These are phyloP conservation scores for Apantesis nais DNA, from an alignment of 2,888 invertebrate species.

Conservation along the genomic window DNA sequence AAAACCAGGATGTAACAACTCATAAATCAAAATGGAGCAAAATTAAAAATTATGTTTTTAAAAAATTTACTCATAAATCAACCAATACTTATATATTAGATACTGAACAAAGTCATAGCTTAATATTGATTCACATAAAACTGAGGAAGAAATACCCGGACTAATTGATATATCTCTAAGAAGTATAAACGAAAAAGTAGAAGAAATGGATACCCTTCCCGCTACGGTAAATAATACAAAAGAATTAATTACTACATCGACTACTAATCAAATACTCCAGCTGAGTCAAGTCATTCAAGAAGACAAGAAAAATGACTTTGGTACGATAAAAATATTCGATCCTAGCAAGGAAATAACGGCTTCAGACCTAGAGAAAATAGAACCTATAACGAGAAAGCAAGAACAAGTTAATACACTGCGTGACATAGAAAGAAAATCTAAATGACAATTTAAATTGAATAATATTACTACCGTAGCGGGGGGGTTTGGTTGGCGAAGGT, in stretches of 20 bases:
- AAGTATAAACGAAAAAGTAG: neutral
- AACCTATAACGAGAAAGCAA: neutral
- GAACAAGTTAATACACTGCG: neutral
- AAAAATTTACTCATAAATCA: neutral
- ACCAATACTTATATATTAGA: neutral
- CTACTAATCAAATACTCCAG: neutral
- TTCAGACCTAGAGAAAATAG: neutral
- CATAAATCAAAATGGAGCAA: neutral
- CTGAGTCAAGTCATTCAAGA: neutral
- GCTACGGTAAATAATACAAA: neutral
- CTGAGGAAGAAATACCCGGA: neutral
- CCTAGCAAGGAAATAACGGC: slow-evolving; percentile 6
- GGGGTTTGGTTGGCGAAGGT: neutral
- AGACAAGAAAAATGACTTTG: neutral
- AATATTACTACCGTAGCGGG: neutral
- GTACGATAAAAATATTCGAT: neutral
- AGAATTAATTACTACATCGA: neutral
- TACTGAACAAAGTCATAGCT: neutral
- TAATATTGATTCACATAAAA: neutral
- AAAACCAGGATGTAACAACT: neutral
- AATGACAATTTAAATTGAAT: neutral
- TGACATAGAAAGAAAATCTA: neutral
- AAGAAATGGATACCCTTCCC: neutral
- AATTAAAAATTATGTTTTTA: neutral
- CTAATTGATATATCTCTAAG: neutral